Conservation (phyloP, 2,113 vertebrate genomes). For the Pheucticus melanocephalus region DNA sequence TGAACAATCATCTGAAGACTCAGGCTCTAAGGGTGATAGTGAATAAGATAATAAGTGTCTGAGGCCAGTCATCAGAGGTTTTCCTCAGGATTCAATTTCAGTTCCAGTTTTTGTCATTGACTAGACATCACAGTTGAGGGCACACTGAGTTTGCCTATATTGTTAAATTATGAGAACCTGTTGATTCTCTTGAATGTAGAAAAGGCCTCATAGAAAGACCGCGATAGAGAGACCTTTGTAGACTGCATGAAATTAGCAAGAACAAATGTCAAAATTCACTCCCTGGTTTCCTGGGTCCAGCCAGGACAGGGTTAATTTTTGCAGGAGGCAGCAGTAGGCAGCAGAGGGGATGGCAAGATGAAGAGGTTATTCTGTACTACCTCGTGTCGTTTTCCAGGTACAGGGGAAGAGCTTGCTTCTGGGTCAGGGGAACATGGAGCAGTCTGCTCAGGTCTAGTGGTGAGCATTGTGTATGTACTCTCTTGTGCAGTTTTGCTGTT, state of each 20-base stretch:
- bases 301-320: not conserved
- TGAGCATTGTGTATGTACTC: not conserved
- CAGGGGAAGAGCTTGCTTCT: not conserved
- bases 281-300: not conserved
- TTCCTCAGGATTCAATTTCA: not conserved
- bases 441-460: not conserved
- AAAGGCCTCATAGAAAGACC: not conserved
- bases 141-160: not conserved
- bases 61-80: not conserved
- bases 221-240: not conserved
- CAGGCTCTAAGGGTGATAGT: not conserved
- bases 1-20: not conserved
- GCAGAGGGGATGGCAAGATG: not conserved
- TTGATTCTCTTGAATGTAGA: not conserved
- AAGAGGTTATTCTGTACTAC: too few species aligned
- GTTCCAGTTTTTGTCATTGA: not conserved
- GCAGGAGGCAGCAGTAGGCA: not conserved
- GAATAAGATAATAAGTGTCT: not conserved
- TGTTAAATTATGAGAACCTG: not conserved
- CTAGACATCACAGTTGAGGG: accelerated
- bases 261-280: not conserved
- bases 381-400: not conserved
- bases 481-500: not conserved
- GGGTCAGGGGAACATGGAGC: too few species aligned
- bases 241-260: not conserved